Base-by-base conservation (phyloP, 2,888 invertebrate species). In the Ommatoiulus sabulosus region DNA sequence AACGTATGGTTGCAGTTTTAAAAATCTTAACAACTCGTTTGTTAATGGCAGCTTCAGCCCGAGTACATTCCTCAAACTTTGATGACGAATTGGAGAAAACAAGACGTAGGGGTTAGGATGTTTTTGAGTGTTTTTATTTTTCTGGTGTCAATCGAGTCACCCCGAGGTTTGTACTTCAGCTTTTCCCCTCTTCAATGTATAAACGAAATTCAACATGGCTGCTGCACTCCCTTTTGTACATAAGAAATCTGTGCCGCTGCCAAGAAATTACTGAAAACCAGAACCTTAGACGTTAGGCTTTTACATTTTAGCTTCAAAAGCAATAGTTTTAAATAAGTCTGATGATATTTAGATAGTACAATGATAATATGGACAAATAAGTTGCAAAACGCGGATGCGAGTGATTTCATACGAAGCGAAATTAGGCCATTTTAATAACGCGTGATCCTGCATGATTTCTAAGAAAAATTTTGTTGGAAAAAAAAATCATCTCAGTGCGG, bases 251-350 rank as follows among this genome's bases (percentile, higher is more conserved):
- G 80, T 80, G 80, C 80, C 80, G 80, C 80, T 80, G 80, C 80
- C 80, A 35, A 43, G 80, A 80, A 80, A 80, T 80, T 80, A 80
- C 35, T 24, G 80, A 80, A 80, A 86, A 86, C 3, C 86, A 46
- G 86, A 86, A 86, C 48, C 86, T 46, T 86, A 86, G 86, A 86
- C 86, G 24, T 86, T 86, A 86, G 86, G 86, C 86, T 46, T 86
- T 86, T 24, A 44, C 44, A 86, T 48, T 44, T 46, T 86, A 86
- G 86, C 86, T 86, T 86, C 86, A 46, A 86, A 86, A 86, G 86
- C 86, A 86, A 86, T 86, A 86, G 86, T 86, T 86, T 80, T 86
- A 86, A 86, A 86, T 86, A 86, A 80, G 80, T 86, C 86, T 46
- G 86, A 48, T 46, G 86, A 46, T 86, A 86, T 86, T 86, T 86